Base-by-base conservation (phyloP, 2,888 invertebrate species). In the Apoda limacodes region DNA sequence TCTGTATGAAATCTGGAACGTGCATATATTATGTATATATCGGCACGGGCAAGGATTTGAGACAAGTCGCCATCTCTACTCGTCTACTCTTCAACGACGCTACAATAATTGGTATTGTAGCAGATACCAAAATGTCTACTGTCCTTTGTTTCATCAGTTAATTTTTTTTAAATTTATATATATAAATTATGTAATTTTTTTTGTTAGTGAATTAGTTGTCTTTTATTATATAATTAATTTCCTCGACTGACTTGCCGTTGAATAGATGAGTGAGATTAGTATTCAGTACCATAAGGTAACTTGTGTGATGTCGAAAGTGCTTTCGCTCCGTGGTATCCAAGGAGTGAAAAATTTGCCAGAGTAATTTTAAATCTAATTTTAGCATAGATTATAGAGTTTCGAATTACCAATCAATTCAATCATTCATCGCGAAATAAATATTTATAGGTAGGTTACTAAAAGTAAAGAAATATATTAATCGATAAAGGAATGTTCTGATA, bases 391-490 rank as follows among this genome's bases (percentile, higher is more conserved):
- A 64, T 64, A 55, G 53, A 52, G 52, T 54, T 50, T 70, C 71
- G 75, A 71, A 78, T 78, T 74, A 75, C 78, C 65, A 74, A 74
- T 71, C 69, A 72, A 75, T 76, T 72, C 70, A 74, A 71, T 52
- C 78, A 78, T 80, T 80, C 80, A 78, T 78, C 78, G 78, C 80
- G 80, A 78, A 80, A 80, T 80, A 80, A 53, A 50, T 43, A 51
- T 5, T 17, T 6, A 17, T n/a, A n/a, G n/a, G n/a, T n/a, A n/a
- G n/a, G n/a, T n/a, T n/a, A n/a, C n/a, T n/a, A n/a, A n/a, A n/a
- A n/a, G n/a, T n/a, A n/a, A n/a, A n/a, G n/a, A n/a, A n/a, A n/a
- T n/a, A n/a, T n/a, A n/a, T n/a, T n/a, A n/a, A n/a, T n/a, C n/a
- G n/a, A n/a, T n/a, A n/a, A n/a, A n/a, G n/a, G n/a, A n/a, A n/a